phyloP scores from a whole-genome alignment of 1,140 invertebrate genomes.

The Camponotus pennsylvanicus region DNA sequence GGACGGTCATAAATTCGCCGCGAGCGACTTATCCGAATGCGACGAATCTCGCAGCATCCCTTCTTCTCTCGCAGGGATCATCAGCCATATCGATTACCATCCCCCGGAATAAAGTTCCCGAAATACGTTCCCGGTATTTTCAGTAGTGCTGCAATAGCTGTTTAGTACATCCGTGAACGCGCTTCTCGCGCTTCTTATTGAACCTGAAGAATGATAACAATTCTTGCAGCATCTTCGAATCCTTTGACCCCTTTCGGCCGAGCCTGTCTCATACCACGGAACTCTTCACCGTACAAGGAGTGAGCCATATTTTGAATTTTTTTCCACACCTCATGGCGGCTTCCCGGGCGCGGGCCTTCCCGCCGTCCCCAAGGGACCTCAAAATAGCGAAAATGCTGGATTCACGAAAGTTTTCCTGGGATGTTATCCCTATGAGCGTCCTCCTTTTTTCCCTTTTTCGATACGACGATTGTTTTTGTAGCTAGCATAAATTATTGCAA shows the following conservation, averaged over 20 bases:
- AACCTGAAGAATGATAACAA: conserved; percentile 76
- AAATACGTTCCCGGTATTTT: conserved; percentile 42
- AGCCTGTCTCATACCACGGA: conserved; percentile 16
- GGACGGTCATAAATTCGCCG: conserved; percentile 46
- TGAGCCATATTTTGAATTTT: conserved; percentile 63
- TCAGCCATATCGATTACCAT: conserved; percentile 52
- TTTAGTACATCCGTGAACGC: conserved; percentile 54
- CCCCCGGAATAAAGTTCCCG: conserved; percentile 41
- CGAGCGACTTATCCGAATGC: conserved; percentile 38
- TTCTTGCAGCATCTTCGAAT: conserved; percentile 72
- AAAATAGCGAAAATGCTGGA: conserved; percentile 68
- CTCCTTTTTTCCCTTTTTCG: conserved; percentile 37
- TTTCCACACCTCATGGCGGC: conserved; percentile 60
- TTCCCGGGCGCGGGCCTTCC: conserved; percentile 62
- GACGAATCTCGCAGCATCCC: conserved; percentile 31
- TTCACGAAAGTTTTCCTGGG: conserved; percentile 50
- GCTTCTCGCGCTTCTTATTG: conserved; percentile 74
- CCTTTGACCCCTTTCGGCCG: conserved; percentile 66
- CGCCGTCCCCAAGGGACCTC: conserved; percentile 58
- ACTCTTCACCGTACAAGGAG: conserved; percentile 61
- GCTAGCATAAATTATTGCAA: conserved; percentile 32
- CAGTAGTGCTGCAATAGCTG: conserved; percentile 55
- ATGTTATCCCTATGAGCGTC: conserved; percentile 32
- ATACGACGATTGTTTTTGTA: conserved; percentile 57
- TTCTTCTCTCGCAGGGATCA: neutral